These are phyloP conservation scores for Philaethria dido DNA, from an alignment of 2,888 invertebrate genomes.

Conservation along the genomic window DNA sequence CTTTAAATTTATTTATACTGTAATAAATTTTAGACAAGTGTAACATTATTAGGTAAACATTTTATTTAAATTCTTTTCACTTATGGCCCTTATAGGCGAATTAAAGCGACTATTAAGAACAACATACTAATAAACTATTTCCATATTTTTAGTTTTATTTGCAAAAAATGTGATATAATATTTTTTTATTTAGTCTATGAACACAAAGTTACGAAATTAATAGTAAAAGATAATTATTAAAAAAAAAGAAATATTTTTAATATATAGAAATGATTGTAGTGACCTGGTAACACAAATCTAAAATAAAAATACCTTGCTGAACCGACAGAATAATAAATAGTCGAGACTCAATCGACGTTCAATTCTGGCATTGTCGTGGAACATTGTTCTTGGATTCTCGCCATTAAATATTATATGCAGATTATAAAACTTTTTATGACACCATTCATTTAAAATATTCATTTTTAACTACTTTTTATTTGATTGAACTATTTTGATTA, in stretches of 20 bases:
- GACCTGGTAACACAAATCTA: conserved; percentile 30
- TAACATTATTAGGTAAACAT: neutral
- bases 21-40: neutral
- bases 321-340: conserved; percentile 37
- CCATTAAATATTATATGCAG: conserved; percentile 32
- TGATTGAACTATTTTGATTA: neutral
- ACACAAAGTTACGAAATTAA: too few relatives aligned
- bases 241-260: neutral
- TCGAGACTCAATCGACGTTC: conserved; percentile 34
- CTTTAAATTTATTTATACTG: too few relatives aligned
- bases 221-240: too few relatives aligned
- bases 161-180: too few relatives aligned
- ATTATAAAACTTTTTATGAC: conserved; percentile 10
- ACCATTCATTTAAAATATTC: neutral
- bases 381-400: conserved; percentile 39
- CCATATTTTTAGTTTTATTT: too few relatives aligned
- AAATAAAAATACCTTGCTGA: conserved; percentile 35
- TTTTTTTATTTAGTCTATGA: too few relatives aligned
- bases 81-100: neutral
- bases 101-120: too few relatives aligned
- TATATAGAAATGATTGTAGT: conserved; percentile 1
- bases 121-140: too few relatives aligned
- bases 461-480: neutral
- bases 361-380: conserved; percentile 36
- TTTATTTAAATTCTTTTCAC: neutral